Evolutionary conservation across 1,140 invertebrate genomes (phyloP).

Genomic region (Drosophila mojavensis): DNA sequence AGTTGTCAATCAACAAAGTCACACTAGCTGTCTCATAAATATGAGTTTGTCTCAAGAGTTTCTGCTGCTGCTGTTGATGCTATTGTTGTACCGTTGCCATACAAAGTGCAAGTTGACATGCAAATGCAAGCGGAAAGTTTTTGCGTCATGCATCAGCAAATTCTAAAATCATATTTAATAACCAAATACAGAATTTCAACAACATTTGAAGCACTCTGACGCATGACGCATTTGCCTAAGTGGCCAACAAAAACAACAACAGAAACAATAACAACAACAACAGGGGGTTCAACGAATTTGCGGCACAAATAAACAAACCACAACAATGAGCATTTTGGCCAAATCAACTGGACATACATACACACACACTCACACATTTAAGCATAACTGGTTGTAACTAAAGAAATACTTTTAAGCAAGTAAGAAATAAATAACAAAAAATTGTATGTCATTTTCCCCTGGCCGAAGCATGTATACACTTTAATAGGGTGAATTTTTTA

Average conservation of each 20-base stretch:
- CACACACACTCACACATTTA: constrained; percentile 2
- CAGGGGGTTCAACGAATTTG: constrained; percentile 42
- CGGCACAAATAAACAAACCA: constrained; percentile 15
- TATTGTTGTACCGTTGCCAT: constrained; percentile 7
- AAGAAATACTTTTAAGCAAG: constrained; percentile 1
- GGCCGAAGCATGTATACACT: constrained; percentile 8
- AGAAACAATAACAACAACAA: constrained; percentile 18
- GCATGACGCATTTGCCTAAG: constrained; percentile 37
- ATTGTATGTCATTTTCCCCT: background rate
- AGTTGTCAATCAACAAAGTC: constrained; percentile 2
- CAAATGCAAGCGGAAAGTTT: constrained; percentile 64
- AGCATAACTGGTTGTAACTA: constrained; percentile 22
- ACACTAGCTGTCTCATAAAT: background rate
- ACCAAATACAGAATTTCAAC: constrained; percentile 24
- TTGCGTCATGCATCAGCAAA: constrained; percentile 35
- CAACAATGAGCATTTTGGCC: constrained; percentile 1
- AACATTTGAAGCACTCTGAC: constrained; percentile 17
- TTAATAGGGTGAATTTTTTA: background rate
- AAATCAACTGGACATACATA: constrained; percentile 1
- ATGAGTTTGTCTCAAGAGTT: constrained; percentile 3
- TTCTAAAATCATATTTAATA: constrained; percentile 15
- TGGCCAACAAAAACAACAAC: constrained; percentile 11
- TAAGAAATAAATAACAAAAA: constrained; percentile 1
- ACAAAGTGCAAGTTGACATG: constrained; percentile 48
- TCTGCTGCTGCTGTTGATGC: background rate